phyloP scores from a whole-genome alignment of 2,888 invertebrate genomes.

The Didymodactylos carnosus region DNA sequence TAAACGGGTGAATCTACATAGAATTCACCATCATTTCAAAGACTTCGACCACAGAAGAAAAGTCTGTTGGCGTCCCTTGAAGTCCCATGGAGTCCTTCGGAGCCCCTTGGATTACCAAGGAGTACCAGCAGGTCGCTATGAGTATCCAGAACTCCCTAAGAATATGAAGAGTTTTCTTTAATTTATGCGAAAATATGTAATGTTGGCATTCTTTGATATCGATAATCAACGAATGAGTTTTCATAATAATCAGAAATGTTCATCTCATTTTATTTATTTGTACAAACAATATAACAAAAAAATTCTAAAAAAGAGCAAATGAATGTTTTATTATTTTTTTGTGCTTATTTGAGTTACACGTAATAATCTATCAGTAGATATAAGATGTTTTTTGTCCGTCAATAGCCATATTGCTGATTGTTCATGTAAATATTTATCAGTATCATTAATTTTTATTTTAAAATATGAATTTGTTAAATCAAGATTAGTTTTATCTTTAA shows the following conservation, averaged over 20 bases:
- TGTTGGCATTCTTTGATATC: neutral
- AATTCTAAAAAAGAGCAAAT: too few species aligned
- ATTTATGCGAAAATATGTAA: too few species aligned
- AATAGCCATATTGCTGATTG: neutral
- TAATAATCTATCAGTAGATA: neutral
- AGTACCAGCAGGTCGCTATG: too few species aligned
- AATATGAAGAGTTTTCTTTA: too few species aligned
- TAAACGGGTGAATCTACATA: too few species aligned
- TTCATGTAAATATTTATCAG: neutral
- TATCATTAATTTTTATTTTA: neutral
- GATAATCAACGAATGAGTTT: neutral
- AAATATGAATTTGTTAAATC: neutral
- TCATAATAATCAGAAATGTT: too few species aligned
- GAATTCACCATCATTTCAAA: too few species aligned
- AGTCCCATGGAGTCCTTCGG: neutral
- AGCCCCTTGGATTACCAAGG: neutral
- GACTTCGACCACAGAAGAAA: too few species aligned
- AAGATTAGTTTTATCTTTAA: neutral
- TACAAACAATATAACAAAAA: too few species aligned
- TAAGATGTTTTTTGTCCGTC: neutral
- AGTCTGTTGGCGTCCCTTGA: neutral
- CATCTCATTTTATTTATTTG: too few species aligned
- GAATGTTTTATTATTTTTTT: too few species aligned
- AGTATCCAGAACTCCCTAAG: too few species aligned
- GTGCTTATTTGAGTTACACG: neutral